Evolutionary conservation across 2,888 invertebrate species (phyloP), one percentile per base, ranked within the genome.

Genomic region (Criorhina ranunculi): DNA sequence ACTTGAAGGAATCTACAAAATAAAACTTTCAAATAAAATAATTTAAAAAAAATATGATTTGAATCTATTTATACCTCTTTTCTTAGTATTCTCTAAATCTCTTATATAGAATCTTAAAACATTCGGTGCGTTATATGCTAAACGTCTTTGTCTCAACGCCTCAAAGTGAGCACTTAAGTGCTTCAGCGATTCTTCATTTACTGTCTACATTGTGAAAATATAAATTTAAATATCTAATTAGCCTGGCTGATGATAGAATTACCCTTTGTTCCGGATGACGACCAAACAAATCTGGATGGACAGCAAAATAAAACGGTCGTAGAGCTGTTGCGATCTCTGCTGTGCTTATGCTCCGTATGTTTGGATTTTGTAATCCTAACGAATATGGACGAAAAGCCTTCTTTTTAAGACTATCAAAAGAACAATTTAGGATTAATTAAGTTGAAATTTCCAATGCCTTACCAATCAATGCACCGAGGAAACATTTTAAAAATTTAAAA

Each of bases 281-380:
- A 67, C 97, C 97, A 93, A 98, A 98, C 53, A 98, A 93, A 93
- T 98, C 98, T 9, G 98, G 98, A 93, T 98, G 98, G 2, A 98
- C 98, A 77, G 95, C 95, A 91, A 98, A 98, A 92, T 98, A 98
- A 92, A 98, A 98, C 5, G 98, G 98, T 80, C 98, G 93, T 53
- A 98, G 92, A 0, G 98, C 98, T 24, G 98, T 96, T 0, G 98
- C 96, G 17, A 98, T 94, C 93, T 98, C 97, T 31, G 96, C 95
- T 79, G 95, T 95, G 89, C 95, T 96, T 88, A 95, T 92, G 87
- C 33, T 76, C 29, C 90, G 86, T 40, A 76, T 69, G 46, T 40
- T 70, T 59, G 59, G 8, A 11, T 59, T 66, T 46, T 70, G 85
- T 7, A 75, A 15, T 11, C 53, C 57, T 31, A 62, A 46, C 15